phyloP scores from a whole-genome alignment of 2,113 vertebrate genomes.

The Microtus oregoni region DNA sequence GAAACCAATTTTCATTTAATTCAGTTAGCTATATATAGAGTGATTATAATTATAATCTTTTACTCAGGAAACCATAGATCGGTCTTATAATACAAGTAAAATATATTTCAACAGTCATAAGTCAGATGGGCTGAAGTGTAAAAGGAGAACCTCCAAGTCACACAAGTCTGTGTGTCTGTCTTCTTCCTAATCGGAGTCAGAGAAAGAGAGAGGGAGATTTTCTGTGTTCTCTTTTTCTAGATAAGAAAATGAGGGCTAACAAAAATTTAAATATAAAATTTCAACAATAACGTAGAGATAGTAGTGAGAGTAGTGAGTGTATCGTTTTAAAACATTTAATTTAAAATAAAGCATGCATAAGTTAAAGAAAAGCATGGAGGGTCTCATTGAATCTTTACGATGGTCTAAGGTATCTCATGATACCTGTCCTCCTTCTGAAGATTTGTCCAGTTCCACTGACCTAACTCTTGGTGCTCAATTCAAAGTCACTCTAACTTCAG shows the following conservation, averaged over 20 bases:
- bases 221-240: not conserved
- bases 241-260: not conserved
- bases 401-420: not conserved
- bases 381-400: not conserved
- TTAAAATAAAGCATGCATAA: constrained; percentile 53
- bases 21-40: not conserved
- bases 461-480: not conserved
- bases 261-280: not conserved
- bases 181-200: not conserved
- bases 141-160: not conserved
- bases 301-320: not conserved
- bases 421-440: not conserved
- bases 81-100: not conserved
- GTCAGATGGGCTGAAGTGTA: not conserved
- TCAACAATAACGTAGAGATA: not conserved
- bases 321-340: not conserved
- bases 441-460: not conserved
- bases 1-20: constrained; percentile 27
- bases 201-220: not conserved
- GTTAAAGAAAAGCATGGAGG: not conserved
- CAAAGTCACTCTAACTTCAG: constrained; percentile 11
- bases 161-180: no score
- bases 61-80: not conserved
- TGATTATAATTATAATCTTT: not conserved
- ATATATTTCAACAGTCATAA: not conserved